Conservation (phyloP, 2,797 vertebrate species). For the Falco rusticolus region DNA sequence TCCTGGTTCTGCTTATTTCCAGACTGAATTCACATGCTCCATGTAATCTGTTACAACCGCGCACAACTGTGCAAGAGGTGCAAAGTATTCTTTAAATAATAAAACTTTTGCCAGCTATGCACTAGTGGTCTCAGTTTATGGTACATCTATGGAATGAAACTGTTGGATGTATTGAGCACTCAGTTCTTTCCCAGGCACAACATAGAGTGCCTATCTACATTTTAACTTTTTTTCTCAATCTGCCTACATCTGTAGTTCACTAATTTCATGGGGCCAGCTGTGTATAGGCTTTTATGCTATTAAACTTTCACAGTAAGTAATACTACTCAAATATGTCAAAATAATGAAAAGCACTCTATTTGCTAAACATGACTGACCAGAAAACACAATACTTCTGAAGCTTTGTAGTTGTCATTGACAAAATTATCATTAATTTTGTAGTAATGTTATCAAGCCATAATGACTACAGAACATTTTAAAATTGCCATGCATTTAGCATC, state of each 20-base stretch:
- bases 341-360: background rate
- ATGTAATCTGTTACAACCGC: background rate
- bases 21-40: rapidly evolving
- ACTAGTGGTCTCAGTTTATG: background rate
- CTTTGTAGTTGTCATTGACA: background rate
- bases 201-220: background rate
- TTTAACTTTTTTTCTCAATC: background rate
- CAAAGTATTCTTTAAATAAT: background rate
- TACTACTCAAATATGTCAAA: background rate
- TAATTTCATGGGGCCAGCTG: background rate
- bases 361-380: background rate
- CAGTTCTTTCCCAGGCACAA: background rate
- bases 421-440: background rate
- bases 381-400: background rate
- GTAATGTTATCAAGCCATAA: background rate
- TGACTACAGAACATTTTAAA: background rate
- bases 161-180: background rate
- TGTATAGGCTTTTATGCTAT: background rate
- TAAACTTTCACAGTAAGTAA: background rate
- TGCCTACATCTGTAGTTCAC: background rate
- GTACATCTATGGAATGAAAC: background rate
- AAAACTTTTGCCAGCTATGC: background rate
- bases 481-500: background rate
- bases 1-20: background rate
- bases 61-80: background rate